These are phyloP conservation scores for Columba guinea DNA, from an alignment of 2,797 vertebrate genomes.

Conservation along the genomic window DNA sequence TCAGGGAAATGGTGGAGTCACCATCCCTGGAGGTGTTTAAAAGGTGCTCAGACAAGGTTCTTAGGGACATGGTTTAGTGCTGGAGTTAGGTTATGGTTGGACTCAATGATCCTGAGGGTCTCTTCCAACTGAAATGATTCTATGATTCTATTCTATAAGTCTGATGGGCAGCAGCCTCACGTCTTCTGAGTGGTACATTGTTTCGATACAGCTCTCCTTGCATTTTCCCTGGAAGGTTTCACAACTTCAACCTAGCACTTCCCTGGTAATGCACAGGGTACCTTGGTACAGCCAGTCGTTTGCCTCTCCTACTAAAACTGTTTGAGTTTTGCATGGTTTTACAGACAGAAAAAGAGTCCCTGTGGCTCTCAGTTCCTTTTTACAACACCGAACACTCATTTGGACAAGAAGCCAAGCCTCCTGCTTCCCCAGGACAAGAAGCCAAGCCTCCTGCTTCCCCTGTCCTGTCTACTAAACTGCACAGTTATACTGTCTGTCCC, in stretches of 20 bases:
- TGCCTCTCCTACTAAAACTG: background rate
- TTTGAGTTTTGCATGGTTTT: background rate
- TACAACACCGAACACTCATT: background rate
- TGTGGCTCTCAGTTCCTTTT: background rate
- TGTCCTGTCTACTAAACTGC: background rate
- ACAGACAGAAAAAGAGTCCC: background rate
- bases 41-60: too few relatives aligned
- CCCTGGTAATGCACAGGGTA: background rate
- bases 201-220: background rate
- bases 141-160: background rate
- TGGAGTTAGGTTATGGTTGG: too few relatives aligned
- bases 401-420: background rate
- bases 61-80: too few relatives aligned
- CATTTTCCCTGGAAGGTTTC: background rate
- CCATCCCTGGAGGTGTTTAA: too few relatives aligned
- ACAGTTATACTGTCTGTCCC: background rate
- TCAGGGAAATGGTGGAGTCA: too few relatives aligned
- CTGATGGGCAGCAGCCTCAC: background rate
- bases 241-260: background rate
- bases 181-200: rapidly evolving
- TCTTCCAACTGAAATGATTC: too few relatives aligned
- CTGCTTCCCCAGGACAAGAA: background rate
- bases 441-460: background rate
- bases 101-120: too few relatives aligned
- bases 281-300: background rate